A percentile compares a stretch with the other conserved stretches of the same genome.
Conservation (phyloP, 2,113 vertebrate species). For the Ranitomeya variabilis region DNA sequence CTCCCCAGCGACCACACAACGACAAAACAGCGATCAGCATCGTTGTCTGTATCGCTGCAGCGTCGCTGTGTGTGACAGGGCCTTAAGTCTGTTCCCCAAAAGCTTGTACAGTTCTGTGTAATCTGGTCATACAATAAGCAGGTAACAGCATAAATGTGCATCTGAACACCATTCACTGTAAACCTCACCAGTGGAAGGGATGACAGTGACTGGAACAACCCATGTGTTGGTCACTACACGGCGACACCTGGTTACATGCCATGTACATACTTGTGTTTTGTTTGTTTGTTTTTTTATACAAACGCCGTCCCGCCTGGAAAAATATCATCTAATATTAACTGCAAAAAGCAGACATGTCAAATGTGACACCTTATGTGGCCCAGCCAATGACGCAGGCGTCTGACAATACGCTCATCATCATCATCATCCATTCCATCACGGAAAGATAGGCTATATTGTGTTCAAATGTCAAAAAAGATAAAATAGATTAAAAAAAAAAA, state of each 20-base stretch:
- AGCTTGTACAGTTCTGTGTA: too few relatives aligned
- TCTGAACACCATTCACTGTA: neutral
- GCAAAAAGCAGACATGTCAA: neutral
- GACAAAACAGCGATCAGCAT: too few relatives aligned
- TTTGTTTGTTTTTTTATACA: conserved; percentile 9
- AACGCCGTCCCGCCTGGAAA: conserved; percentile 6
- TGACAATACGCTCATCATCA: conserved; percentile 8
- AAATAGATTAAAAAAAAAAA: neutral
- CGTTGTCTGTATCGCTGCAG: too few relatives aligned
- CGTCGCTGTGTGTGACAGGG: too few relatives aligned
- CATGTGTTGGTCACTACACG: neutral
- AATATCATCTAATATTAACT: conserved; percentile 35
- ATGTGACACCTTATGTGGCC: conserved; percentile 2
- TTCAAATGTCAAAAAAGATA: neutral
- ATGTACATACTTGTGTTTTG: conserved; percentile 34
- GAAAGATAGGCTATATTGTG: neutral
- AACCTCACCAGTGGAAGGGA: neutral
- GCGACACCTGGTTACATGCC: conserved; percentile 30
- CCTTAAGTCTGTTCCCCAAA: too few relatives aligned
- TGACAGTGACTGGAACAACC: neutral
- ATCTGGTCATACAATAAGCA: neutral
- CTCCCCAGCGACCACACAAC: too few relatives aligned
- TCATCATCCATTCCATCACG: neutral
- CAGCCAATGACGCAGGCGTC: neutral
- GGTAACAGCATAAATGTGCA: neutral